phyloP scores from a whole-genome alignment of 2,888 invertebrate genomes.

The Ditula angustiorana region DNA sequence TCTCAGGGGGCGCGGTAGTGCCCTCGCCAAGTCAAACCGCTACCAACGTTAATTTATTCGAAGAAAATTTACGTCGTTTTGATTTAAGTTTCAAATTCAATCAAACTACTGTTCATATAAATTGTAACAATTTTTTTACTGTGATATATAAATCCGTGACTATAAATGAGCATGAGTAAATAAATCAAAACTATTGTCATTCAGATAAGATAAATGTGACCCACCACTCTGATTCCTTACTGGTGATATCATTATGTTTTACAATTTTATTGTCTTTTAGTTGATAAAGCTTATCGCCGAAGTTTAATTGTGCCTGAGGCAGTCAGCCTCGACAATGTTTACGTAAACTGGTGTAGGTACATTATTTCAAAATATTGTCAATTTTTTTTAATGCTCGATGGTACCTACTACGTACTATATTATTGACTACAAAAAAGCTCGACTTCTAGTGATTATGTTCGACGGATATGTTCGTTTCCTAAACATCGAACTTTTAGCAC shows the following conservation, averaged over 20 bases:
- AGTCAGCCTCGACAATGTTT: not conserved
- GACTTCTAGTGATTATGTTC: no score
- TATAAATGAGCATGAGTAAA: not conserved
- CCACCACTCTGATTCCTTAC: not conserved
- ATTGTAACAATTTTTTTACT: not conserved
- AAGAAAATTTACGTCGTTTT: no score
- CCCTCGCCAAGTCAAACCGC: no score
- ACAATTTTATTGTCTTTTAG: constrained; percentile 1
- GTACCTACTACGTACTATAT: not conserved
- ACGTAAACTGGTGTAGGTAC: not conserved
- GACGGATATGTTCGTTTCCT: no score
- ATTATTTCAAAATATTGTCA: not conserved
- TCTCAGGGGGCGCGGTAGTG: no score
- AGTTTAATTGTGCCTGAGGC: not conserved
- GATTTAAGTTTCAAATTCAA: no score
- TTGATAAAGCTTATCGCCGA: constrained; percentile 3
- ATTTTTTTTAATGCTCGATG: not conserved
- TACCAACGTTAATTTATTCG: no score
- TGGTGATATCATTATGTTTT: constrained; percentile 1
- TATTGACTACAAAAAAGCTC: no score
- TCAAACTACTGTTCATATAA: no score
- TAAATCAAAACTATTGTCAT: not conserved
- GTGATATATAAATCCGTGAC: not conserved
- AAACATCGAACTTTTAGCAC: no score
- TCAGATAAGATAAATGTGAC: constrained; percentile 7